These are phyloP conservation scores for Syngnathus scovelli DNA, from an alignment of 2,113 vertebrate species.

Conservation along the genomic window DNA sequence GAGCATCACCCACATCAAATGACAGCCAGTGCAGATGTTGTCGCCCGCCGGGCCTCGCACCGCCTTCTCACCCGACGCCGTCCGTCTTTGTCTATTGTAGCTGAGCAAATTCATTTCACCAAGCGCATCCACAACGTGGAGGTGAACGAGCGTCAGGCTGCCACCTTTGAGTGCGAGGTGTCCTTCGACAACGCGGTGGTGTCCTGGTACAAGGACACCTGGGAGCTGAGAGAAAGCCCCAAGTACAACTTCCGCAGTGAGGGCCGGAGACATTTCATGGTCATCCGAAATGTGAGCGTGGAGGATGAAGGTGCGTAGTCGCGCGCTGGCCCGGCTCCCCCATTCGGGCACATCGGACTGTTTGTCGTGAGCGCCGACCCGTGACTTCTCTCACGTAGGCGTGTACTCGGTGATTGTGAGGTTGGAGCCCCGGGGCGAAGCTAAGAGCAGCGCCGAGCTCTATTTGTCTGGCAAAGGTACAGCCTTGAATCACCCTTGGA, in stretches of 20 bases:
- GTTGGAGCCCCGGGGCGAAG: constrained; percentile 93
- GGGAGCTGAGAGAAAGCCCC: constrained; percentile 86
- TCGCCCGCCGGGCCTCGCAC: not conserved
- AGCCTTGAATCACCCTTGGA: constrained; percentile 11
- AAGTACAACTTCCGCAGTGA: constrained; percentile 96
- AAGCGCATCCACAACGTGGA: constrained; percentile 97
- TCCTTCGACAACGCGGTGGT: constrained; percentile 96
- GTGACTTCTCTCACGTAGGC: constrained; percentile 74
- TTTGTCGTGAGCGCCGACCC: constrained; percentile 34
- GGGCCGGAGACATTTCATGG: constrained; percentile 96
- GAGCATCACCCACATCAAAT: no score
- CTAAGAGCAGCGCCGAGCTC: constrained; percentile 96
- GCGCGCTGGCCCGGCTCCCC: constrained; percentile 1
- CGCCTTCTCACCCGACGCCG: not conserved
- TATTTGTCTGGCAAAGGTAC: constrained; percentile 93
- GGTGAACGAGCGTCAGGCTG: constrained; percentile 91
- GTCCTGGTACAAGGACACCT: constrained; percentile 96
- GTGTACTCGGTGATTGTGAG: constrained; percentile 98
- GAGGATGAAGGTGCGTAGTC: constrained; percentile 92
- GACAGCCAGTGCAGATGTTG: not conserved
- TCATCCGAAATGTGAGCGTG: constrained; percentile 90
- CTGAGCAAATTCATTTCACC: constrained; percentile 97
- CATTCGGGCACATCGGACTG: constrained; percentile 20
- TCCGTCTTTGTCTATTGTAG: constrained; percentile 76
- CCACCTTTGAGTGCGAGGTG: constrained; percentile 95